Percentiles rank a stretch among this genome's conserved stretches.
Conservation (phyloP, 2,797 vertebrate species). For the Sparidentex hasta region DNA sequence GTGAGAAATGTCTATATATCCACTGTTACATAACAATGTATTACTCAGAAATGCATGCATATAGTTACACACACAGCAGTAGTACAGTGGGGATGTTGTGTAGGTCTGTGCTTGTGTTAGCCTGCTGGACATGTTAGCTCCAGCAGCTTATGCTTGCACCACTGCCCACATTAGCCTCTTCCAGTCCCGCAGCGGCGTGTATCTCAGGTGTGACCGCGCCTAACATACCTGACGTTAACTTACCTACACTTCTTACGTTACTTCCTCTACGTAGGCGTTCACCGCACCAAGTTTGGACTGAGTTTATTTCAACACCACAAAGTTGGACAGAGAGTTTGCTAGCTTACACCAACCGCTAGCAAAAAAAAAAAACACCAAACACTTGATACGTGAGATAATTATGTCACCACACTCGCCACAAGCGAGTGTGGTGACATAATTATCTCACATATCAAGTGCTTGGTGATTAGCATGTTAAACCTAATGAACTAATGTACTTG, state of each 20-base stretch:
- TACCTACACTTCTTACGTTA: not conserved
- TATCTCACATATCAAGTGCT: accelerated
- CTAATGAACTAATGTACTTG: accelerated
- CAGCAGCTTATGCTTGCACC: not conserved
- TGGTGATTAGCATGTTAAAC: accelerated
- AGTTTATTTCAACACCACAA: not conserved
- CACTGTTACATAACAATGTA: not conserved
- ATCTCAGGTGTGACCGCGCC: conserved; percentile 29
- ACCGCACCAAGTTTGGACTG: not conserved
- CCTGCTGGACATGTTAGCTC: not conserved
- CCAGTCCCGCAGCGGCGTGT: not conserved
- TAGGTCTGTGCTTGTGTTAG: no score
- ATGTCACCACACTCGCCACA: accelerated
- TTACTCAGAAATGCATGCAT: not conserved
- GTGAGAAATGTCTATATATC: not conserved
- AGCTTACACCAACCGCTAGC: not conserved
- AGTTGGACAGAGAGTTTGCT: not conserved
- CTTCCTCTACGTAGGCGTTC: not conserved
- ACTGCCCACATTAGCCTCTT: not conserved
- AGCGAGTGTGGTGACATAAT: no score
- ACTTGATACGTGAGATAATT: no score
- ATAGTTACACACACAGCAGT: no score
- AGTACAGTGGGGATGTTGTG: no score
- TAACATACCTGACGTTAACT: not conserved
- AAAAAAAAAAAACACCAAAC: no score